Percentiles rank a stretch among this genome's conserved stretches.
Conservation (phyloP, 2,797 vertebrate species). For the Chaetodon trifasciatus region DNA sequence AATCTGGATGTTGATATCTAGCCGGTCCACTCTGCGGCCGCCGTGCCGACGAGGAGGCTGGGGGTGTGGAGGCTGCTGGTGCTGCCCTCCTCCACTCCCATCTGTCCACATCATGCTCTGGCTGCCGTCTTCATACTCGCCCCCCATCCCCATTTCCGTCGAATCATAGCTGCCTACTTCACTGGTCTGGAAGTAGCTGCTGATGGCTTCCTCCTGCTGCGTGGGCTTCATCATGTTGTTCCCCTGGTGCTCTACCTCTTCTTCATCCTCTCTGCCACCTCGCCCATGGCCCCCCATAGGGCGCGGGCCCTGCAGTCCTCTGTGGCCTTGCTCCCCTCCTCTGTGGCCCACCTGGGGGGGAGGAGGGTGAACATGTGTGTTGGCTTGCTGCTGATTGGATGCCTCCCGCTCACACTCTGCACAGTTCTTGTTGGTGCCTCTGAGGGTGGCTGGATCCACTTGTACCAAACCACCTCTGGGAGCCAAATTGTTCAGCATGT, state of each 20-base stretch:
- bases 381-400: constrained; percentile 70
- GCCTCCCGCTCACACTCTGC: constrained; percentile 81
- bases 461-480: constrained; percentile 87
- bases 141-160: constrained; percentile 83
- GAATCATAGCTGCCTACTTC: constrained; percentile 86
- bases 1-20: constrained; percentile 98
- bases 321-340: constrained; percentile 77
- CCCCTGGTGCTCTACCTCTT: constrained; percentile 75
- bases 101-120: constrained; percentile 86
- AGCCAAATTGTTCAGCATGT: constrained; percentile 67
- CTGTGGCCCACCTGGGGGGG: constrained; percentile 79
- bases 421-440: constrained; percentile 83
- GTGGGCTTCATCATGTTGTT: constrained; percentile 80
- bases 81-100: constrained; percentile 69
- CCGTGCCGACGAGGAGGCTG: constrained; percentile 84
- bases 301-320: constrained; percentile 72
- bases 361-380: constrained; percentile 77
- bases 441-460: constrained; percentile 88
- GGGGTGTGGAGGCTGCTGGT: constrained; percentile 72
- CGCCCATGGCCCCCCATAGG: constrained; percentile 71
- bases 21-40: constrained; percentile 93
- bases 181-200: constrained; percentile 87
- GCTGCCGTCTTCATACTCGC: constrained; percentile 86
- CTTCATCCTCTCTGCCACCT: constrained; percentile 68
- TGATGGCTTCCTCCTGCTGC: constrained; percentile 84